Percentiles rank a stretch among this genome's conserved stretches.
phyloP scores from a whole-genome alignment of 53 echinoderm and acorn worm genomes.

The Holothuria scabra region DNA sequence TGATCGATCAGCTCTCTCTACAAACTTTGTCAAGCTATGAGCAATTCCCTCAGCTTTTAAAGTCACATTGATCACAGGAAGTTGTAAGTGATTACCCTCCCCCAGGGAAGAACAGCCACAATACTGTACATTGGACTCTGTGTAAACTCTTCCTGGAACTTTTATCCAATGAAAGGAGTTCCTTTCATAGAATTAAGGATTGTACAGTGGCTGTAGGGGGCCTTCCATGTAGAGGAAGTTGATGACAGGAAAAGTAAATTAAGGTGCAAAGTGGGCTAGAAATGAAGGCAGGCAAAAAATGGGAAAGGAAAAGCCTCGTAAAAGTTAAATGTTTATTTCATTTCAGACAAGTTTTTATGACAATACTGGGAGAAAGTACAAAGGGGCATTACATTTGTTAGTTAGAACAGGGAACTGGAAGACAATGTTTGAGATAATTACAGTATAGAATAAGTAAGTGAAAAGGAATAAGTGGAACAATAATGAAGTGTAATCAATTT shows the following conservation, averaged over 20 bases:
- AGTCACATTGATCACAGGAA: conserved; percentile 24
- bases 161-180: conserved; percentile 35
- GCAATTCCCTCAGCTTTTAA: conserved; percentile 32
- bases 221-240: conserved; percentile 19
- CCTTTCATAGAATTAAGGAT: conserved; percentile 40
- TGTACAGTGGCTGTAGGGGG: conserved; percentile 4
- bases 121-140: neutral
- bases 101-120: conserved; percentile 17
- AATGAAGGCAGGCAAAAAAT: neutral
- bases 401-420: too few species aligned
- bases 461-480: too few species aligned
- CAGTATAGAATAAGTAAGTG: neutral
- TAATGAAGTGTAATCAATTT: too few species aligned
- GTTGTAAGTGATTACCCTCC: conserved; percentile 17
- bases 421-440: neutral
- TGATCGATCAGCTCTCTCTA: neutral
- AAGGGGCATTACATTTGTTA: neutral
- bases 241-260: conserved; percentile 36
- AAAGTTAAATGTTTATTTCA: conserved; percentile 7
- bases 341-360: too few species aligned
- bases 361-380: neutral
- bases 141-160: conserved; percentile 32
- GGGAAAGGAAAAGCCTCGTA: neutral
- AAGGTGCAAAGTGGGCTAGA: conserved; percentile 5
- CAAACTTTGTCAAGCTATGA: conserved; percentile 12